These are phyloP conservation scores for Rhodophaea formosa DNA, from an alignment of 2,888 invertebrate genomes.

Conservation along the genomic window DNA sequence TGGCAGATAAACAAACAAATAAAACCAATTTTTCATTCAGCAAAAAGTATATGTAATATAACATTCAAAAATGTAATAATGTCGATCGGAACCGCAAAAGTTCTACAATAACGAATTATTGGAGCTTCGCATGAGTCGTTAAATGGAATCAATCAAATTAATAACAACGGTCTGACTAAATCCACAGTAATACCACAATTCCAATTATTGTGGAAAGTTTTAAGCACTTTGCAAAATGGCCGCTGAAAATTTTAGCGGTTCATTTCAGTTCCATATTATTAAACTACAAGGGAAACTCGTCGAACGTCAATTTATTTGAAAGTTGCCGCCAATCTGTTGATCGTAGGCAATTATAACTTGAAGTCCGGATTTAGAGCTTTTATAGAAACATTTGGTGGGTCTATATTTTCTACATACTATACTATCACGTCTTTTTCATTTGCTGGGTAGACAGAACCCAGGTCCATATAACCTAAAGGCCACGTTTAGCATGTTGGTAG, in stretches of 20 bases:
- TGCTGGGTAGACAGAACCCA: no score
- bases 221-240: slow-evolving; percentile 11
- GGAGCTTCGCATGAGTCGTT: background rate
- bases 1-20: no score
- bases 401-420: no score
- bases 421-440: no score
- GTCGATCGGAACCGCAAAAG: background rate
- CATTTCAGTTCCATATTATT: slow-evolving; percentile 10
- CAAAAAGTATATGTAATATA: no score
- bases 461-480: no score
- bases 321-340: background rate
- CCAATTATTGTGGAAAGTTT: slow-evolving; percentile 11
- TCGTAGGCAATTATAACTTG: no score
- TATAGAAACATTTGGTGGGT: no score
- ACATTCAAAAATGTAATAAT: background rate
- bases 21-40: no score
- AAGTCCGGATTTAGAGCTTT: no score
- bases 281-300: background rate
- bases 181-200: slow-evolving; percentile 12
- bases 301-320: background rate
- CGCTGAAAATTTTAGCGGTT: slow-evolving; percentile 5
- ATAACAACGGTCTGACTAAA: slow-evolving; percentile 3
- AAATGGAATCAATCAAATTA: slow-evolving; percentile 14
- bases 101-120: slow-evolving; percentile 2
- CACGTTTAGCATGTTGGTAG: no score